Conservation (phyloP, 2,888 invertebrate species). For the Scaeva pyrastri region DNA sequence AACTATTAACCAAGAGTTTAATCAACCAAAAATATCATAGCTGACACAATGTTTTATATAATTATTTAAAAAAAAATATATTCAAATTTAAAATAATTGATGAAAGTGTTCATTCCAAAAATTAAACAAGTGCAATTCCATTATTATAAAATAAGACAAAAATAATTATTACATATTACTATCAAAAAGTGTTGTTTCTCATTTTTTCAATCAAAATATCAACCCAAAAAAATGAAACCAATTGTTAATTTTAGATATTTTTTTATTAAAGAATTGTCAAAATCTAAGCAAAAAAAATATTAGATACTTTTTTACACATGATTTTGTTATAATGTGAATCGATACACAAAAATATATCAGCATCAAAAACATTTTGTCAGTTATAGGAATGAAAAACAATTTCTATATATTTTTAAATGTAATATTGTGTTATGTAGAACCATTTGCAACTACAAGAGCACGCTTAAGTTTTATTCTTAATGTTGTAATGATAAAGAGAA, state of each 20-base stretch:
- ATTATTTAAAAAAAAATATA: slow-evolving; percentile 78
- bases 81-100: slow-evolving; percentile 58
- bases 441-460: slow-evolving; percentile 69
- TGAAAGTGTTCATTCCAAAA: slow-evolving; percentile 51
- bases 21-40: slow-evolving; percentile 81
- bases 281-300: slow-evolving; percentile 17
- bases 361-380: slow-evolving; percentile 85
- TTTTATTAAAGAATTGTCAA: slow-evolving; percentile 59
- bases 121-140: slow-evolving; percentile 72
- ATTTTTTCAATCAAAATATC: slow-evolving; percentile 35
- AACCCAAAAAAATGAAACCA: slow-evolving; percentile 41
- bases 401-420: slow-evolving; percentile 30
- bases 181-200: slow-evolving; percentile 34
- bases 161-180: slow-evolving; percentile 31
- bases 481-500: slow-evolving; percentile 71
- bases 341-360: slow-evolving; percentile 78
- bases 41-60: slow-evolving; percentile 84
- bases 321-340: slow-evolving; percentile 57
- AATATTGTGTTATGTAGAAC: slow-evolving; percentile 50
- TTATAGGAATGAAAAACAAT: slow-evolving; percentile 78
- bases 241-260: slow-evolving; percentile 23
- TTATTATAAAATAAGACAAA: slow-evolving; percentile 51
- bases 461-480: slow-evolving; percentile 76
- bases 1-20: slow-evolving; percentile 69
- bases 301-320: slow-evolving; percentile 39